Percentiles rank a stretch among this genome's conserved stretches.
phyloP scores from a whole-genome alignment of 2,888 invertebrate genomes.

The Boloria selene region DNA sequence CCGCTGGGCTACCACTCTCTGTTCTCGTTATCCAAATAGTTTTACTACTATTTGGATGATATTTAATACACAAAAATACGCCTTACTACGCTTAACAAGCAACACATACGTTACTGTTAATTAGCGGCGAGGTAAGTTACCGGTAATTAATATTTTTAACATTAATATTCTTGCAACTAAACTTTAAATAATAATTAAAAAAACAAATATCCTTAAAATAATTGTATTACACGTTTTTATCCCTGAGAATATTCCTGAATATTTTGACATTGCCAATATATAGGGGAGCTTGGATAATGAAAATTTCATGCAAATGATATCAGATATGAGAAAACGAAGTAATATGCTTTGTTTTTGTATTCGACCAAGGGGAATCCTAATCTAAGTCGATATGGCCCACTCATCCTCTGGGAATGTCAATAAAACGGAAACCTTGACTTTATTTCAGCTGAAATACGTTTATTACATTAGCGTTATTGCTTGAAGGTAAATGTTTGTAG shows the following conservation, averaged over 20 bases:
- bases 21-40: too few relatives aligned
- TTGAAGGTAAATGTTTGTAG: not conserved
- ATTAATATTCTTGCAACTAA: too few relatives aligned
- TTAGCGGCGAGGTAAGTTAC: not conserved
- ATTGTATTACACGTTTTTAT: conserved; percentile 30
- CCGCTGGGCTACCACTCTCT: too few relatives aligned
- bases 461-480: conserved; percentile 8
- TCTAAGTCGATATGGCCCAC: conserved; percentile 36
- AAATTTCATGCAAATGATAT: conserved; percentile 47
- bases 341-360: conserved; percentile 40
- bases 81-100: too few relatives aligned
- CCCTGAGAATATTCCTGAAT: conserved; percentile 42
- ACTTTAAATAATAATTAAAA: too few relatives aligned
- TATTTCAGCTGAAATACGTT: conserved; percentile 16
- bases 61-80: too few relatives aligned
- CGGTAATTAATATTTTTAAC: too few relatives aligned
- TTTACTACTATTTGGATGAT: too few relatives aligned
- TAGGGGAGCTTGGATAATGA: conserved; percentile 43
- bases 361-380: conserved; percentile 36
- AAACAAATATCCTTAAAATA: too few relatives aligned
- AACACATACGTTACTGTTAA: too few relatives aligned
- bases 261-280: conserved; percentile 46
- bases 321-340: conserved; percentile 40
- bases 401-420: conserved; percentile 28
- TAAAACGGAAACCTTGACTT: conserved; percentile 28